These are phyloP conservation scores for Sycophila texana DNA, from an alignment of 2,888 invertebrate genomes.

Conservation along the genomic window DNA sequence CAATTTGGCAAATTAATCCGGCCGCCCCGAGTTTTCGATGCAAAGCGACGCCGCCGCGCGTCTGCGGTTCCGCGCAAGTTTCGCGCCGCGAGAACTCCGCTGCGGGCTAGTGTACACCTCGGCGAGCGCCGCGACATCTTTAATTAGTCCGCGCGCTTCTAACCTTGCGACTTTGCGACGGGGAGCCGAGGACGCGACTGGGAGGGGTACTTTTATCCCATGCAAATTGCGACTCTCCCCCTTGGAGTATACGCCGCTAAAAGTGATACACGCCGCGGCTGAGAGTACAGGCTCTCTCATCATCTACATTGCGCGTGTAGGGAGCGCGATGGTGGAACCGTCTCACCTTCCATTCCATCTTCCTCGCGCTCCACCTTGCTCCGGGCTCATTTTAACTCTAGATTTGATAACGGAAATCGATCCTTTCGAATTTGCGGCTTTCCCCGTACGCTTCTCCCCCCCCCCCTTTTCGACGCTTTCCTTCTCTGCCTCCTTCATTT, in stretches of 20 bases:
- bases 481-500: neutral
- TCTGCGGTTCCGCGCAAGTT: slow-evolving; percentile 48
- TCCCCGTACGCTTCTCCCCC: neutral
- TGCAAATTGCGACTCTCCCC: slow-evolving; percentile 25
- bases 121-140: slow-evolving; percentile 42
- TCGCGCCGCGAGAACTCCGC: neutral
- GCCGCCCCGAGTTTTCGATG: slow-evolving; percentile 63
- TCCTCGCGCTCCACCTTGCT: neutral
- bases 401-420: slow-evolving; percentile 42
- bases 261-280: neutral
- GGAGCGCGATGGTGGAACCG: neutral
- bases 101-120: neutral
- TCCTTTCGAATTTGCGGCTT: slow-evolving; percentile 25
- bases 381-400: slow-evolving; percentile 2
- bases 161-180: slow-evolving; percentile 32
- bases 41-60: slow-evolving; percentile 58
- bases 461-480: neutral
- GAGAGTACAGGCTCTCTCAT: slow-evolving; percentile 7
- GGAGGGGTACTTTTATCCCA: slow-evolving; percentile 26
- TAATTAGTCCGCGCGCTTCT: slow-evolving; percentile 49
- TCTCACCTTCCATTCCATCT: neutral
- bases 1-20: slow-evolving; percentile 74
- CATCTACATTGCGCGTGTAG: slow-evolving; percentile 33
- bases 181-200: neutral
- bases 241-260: neutral